Conservation (phyloP, 1,140 invertebrate species). For the Eulimnadia texana region DNA sequence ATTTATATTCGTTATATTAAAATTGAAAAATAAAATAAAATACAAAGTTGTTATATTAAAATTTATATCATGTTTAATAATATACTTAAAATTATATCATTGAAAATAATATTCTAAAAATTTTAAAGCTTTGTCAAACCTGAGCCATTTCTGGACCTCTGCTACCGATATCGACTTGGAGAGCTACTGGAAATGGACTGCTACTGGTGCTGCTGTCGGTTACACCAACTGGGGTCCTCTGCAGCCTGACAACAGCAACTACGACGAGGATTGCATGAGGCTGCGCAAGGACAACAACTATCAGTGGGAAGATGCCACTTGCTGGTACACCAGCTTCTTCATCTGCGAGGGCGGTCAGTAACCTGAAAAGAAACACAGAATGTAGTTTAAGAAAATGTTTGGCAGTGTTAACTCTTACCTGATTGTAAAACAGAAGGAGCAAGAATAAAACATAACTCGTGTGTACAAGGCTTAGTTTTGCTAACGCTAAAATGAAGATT, state of each 20-base stretch:
- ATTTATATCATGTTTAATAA: background rate
- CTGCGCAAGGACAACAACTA: background rate
- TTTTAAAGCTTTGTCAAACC: background rate
- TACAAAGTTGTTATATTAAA: too few relatives aligned
- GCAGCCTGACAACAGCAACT: background rate
- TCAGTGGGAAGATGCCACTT: background rate
- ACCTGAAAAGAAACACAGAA: too few relatives aligned
- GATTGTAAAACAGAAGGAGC: too few relatives aligned
- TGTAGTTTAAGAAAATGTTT: too few relatives aligned
- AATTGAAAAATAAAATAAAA: too few relatives aligned
- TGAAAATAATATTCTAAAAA: background rate
- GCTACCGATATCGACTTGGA: background rate
- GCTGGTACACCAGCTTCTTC: background rate
- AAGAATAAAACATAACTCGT: too few relatives aligned
- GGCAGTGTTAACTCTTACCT: too few relatives aligned
- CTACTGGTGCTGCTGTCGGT: background rate
- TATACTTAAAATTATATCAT: background rate
- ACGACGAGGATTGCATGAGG: background rate
- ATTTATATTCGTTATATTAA: too few relatives aligned
- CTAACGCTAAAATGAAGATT: too few relatives aligned
- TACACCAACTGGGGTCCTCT: background rate
- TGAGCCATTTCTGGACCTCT: background rate
- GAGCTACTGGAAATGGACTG: background rate
- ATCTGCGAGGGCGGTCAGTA: background rate
- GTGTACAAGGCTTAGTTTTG: too few relatives aligned